phyloP scores from a whole-genome alignment of 2,888 invertebrate species.

The Scaptomyza tumidula region DNA sequence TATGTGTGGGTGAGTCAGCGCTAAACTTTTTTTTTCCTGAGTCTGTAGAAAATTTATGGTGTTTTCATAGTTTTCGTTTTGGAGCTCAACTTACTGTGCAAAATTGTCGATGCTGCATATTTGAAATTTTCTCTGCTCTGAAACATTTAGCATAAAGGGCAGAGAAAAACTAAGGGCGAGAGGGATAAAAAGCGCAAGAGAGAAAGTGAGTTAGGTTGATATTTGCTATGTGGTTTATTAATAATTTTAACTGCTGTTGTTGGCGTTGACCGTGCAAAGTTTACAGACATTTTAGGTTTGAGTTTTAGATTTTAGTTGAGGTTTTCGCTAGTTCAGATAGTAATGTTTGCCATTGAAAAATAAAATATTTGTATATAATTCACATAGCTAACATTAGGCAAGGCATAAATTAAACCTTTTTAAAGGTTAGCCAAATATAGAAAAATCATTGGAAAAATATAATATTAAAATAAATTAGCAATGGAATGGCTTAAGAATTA shows the following conservation, averaged over 20 bases:
- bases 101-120: conserved; percentile 75
- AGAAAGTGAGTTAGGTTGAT: conserved; percentile 36
- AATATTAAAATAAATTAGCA: no score
- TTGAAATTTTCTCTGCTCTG: conserved; percentile 67
- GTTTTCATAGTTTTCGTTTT: conserved; percentile 70
- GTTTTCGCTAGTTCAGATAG: conserved; percentile 1
- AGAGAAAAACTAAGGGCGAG: not conserved
- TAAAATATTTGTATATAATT: not conserved
- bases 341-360: conserved; percentile 2
- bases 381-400: not conserved
- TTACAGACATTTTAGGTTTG: conserved; percentile 30
- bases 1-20: conserved; percentile 41
- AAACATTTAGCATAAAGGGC: conserved; percentile 34
- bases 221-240: conserved; percentile 66
- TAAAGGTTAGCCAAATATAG: not conserved
- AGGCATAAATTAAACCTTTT: not conserved
- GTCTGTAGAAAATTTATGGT: conserved; percentile 73
- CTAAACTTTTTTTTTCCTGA: conserved; percentile 44
- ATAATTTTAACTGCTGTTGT: conserved; percentile 57
- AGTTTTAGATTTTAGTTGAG: conserved; percentile 11
- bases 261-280: conserved; percentile 39
- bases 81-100: conserved; percentile 45
- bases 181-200: not conserved
- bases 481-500: no score
- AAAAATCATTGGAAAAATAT: not conserved